Percentiles rank a stretch among this genome's conserved stretches.
These are phyloP conservation scores for Chelmon rostratus DNA, from an alignment of 2,797 vertebrate genomes.

Conservation along the genomic window DNA sequence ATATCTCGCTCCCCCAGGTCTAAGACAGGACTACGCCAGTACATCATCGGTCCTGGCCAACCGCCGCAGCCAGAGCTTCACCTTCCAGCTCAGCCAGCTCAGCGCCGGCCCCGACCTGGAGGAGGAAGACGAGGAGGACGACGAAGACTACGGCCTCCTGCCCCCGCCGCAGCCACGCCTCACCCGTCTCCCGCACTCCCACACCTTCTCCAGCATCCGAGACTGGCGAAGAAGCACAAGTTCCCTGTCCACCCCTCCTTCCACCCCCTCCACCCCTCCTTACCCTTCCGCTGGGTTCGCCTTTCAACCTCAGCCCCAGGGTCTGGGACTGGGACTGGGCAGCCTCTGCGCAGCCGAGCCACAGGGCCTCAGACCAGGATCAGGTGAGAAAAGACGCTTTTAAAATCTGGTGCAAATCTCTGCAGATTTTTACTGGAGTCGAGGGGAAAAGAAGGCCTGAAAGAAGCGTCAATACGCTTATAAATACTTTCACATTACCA, in stretches of 20 bases:
- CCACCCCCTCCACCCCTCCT: slow-evolving; percentile 85
- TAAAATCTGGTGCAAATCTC: neutral
- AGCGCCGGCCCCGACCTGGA: slow-evolving; percentile 87
- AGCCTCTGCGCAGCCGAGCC: slow-evolving; percentile 85
- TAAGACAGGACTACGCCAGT: slow-evolving; percentile 95
- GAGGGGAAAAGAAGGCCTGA: neutral
- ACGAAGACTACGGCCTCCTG: slow-evolving; percentile 91
- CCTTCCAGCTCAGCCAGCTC: slow-evolving; percentile 84
- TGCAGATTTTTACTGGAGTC: neutral
- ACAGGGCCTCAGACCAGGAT: slow-evolving; percentile 85
- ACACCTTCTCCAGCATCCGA: slow-evolving; percentile 94
- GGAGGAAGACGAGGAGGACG: slow-evolving; percentile 89
- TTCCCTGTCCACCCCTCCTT: slow-evolving; percentile 87
- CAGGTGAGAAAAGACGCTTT: slow-evolving; percentile 70
- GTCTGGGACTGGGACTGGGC: slow-evolving; percentile 57
- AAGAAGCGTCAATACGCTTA: neutral
- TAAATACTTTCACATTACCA: too few relatives aligned
- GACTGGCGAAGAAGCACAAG: slow-evolving; percentile 90
- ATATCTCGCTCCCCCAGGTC: slow-evolving; percentile 84
- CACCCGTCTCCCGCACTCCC: slow-evolving; percentile 91
- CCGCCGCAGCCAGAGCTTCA: slow-evolving; percentile 89
- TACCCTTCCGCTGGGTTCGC: slow-evolving; percentile 85
- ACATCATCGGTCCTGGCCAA: slow-evolving; percentile 85
- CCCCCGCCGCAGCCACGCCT: slow-evolving; percentile 91
- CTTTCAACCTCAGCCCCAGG: slow-evolving; percentile 75